Base-by-base conservation (phyloP, 2,888 invertebrate genomes). In the Heteromurus nitidus region DNA sequence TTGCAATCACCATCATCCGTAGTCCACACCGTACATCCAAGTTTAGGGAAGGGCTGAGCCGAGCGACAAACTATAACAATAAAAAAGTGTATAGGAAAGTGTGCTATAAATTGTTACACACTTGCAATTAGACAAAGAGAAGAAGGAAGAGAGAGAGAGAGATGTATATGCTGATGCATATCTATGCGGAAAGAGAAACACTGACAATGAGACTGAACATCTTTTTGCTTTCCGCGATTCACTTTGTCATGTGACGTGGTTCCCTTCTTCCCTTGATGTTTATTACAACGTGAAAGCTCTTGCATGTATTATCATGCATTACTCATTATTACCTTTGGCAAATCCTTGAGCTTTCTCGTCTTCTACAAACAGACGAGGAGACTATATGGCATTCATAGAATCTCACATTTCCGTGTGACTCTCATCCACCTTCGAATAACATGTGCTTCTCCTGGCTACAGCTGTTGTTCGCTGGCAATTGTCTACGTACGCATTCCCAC, bases 321-420 rank as follows among this genome's bases (percentile, higher is more conserved):
- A 47, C 47, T 47, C 47, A 47, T 47, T 47, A 47, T 47, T 47
- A 47, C 47, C 47, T 47, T 47, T 47, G 47, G 47, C 47, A 47
- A 36, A 36, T 36, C 36, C 36, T 36, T 36, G 36, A 36, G 36
- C 36, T 9, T 13, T 9, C 36, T 9, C 36, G 36, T 36, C 13
- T 36, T 36, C 7, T 13, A 36, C 36, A 13, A n/a, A n/a, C n/a
- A n/a, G n/a, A n/a, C n/a, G n/a, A n/a, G n/a, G n/a, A n/a, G n/a
- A n/a, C n/a, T n/a, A n/a, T n/a, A n/a, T n/a, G n/a, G n/a, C n/a
- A n/a, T n/a, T n/a, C n/a, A n/a, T n/a, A n/a, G n/a, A n/a, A n/a
- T n/a, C n/a, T n/a, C n/a, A n/a, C n/a, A n/a, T n/a, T n/a, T n/a
- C n/a, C n/a, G n/a, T n/a, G n/a, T n/a, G n/a, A n/a, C n/a, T n/a